Base-by-base conservation (phyloP, 2,888 invertebrate genomes). In the Andrena camellia region DNA sequence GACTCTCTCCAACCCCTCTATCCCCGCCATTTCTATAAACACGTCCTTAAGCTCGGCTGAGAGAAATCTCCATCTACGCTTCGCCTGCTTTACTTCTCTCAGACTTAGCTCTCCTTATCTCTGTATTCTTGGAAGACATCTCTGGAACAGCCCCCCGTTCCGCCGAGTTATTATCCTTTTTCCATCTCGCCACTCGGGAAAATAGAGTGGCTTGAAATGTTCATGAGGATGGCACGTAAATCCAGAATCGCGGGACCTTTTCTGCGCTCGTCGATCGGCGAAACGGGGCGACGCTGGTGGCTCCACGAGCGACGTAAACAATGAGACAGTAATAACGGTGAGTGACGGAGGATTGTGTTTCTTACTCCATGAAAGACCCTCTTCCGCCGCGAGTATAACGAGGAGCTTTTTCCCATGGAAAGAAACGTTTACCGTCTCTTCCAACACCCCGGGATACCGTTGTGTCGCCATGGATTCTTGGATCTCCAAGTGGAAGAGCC, bases 261-360 rank as follows among this genome's bases (percentile, higher is more conserved):
- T 69, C 23, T 60, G 59, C 42, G 20, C 10, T 60, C 59, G 29
- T 64, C 54, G 20, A 64, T 35, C n/a, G n/a, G 13, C 23, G 23
- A 31, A 13, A 50, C 50, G 10, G 4, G 17, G 17, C 8, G 33
- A 7, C 3, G 10, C 7, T 1, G 42, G 42, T 42, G 42, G 17
- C n/a, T 7, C 50, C 57, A n/a, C 23, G 17, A 33, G n/a, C 5
- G 5, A 26, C 35, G 17, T 73, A 78, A 78, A 60, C 60, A 74
- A 62, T 35, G 35, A 26, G 52, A 20, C 42, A 10, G 66, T 74
- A 67, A 67, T 78, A 74, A 67, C 66, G 2, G 17, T 35, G 60
- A 67, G 52, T 13, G 26, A 60, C 10, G 29, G 42, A 10, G 17
- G 42, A 64, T 23, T 35, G 59, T 52, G 57, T 73, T 74, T 74